Evolutionary conservation across 2,888 invertebrate species (phyloP).

Genomic region (Creontiades dilutus): DNA sequence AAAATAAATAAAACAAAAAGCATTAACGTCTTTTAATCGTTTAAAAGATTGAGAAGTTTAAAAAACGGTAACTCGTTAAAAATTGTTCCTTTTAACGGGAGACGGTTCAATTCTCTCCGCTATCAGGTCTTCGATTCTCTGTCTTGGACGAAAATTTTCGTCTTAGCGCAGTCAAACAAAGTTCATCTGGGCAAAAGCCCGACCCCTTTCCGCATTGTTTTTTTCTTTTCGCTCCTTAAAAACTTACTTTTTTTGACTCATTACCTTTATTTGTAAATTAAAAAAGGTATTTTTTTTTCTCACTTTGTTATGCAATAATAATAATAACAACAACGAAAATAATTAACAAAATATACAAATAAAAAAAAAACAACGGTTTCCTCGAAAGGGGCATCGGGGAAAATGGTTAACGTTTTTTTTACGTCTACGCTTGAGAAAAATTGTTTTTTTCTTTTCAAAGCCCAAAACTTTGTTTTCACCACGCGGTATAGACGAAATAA

Average conservation of each 20-base stretch:
- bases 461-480: constrained; percentile 30
- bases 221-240: constrained; percentile 35
- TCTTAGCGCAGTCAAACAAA: constrained; percentile 49
- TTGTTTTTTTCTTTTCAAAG: neutral
- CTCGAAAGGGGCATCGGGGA: constrained; percentile 27
- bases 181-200: constrained; percentile 57
- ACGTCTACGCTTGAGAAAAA: constrained; percentile 2
- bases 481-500: constrained; percentile 43
- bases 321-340: constrained; percentile 17
- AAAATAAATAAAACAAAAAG: constrained; percentile 62
- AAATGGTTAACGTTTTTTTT: constrained; percentile 30
- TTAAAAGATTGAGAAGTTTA: constrained; percentile 59
- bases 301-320: neutral
- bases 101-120: constrained; percentile 16
- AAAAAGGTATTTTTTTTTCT: constrained; percentile 4
- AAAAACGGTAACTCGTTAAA: constrained; percentile 64
- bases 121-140: constrained; percentile 66
- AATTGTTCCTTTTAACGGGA: constrained; percentile 29
- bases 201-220: neutral
- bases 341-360: constrained; percentile 28
- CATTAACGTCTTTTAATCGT: constrained; percentile 60
- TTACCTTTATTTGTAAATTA: neutral
- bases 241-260: constrained; percentile 28
- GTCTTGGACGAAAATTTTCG: constrained; percentile 59
- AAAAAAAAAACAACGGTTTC: constrained; percentile 21